Conservation (phyloP, 2,888 invertebrate species). For the Andrena haemorrhoa region DNA sequence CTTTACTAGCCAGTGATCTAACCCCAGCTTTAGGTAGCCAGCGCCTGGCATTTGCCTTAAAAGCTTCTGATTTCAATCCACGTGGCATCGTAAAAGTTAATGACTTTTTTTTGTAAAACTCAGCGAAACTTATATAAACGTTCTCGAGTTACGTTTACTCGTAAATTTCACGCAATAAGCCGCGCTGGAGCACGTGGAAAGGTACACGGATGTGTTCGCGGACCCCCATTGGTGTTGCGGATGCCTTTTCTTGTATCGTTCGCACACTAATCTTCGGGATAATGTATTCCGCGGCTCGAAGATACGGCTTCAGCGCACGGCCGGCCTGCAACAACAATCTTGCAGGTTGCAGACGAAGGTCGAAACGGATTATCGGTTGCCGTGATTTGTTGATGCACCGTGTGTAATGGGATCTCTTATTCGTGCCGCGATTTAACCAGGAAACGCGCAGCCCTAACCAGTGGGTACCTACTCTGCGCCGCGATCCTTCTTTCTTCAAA, state of each 20-base stretch:
- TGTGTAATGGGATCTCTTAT: constrained; percentile 72
- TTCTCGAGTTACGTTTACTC: constrained; percentile 21
- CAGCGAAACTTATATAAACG: neutral
- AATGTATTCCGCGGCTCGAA: constrained; percentile 73
- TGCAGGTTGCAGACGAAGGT: constrained; percentile 73
- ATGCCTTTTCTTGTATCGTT: constrained; percentile 71
- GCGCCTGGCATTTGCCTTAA: too few species aligned
- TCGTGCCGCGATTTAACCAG: constrained; percentile 67
- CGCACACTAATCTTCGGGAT: constrained; percentile 74
- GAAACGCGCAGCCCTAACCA: constrained; percentile 62
- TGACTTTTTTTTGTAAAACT: neutral
- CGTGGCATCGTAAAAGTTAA: too few species aligned
- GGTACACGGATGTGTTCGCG: constrained; percentile 36
- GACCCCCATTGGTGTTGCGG: constrained; percentile 64
- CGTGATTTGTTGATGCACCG: constrained; percentile 76
- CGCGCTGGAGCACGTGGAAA: constrained; percentile 16
- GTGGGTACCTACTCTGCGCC: constrained; percentile 4
- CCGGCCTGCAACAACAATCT: constrained; percentile 60
- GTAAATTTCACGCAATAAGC: constrained; percentile 45
- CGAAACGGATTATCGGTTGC: constrained; percentile 77
- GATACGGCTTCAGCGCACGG: constrained; percentile 60
- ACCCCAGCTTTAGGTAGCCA: too few species aligned
- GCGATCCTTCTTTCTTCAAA: constrained; percentile 24
- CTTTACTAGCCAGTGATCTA: too few species aligned
- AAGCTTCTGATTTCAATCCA: too few species aligned